Conservation (phyloP, 2,888 invertebrate species). For the Meiosimyza platycephala region DNA sequence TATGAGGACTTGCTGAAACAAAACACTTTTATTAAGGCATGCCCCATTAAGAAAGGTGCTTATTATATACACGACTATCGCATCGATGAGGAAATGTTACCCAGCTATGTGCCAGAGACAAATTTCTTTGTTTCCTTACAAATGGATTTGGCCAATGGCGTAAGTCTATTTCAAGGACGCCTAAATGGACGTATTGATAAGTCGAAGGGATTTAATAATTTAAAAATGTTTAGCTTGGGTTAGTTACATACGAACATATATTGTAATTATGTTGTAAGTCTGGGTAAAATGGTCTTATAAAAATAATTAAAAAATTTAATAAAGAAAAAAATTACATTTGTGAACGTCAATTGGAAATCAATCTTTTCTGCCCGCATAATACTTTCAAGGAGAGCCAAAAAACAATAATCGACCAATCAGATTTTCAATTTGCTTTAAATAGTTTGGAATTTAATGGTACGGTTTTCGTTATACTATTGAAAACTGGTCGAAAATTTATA, state of each 20-base stretch:
- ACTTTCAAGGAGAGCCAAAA: too few relatives aligned
- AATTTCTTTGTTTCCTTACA: conserved; percentile 51
- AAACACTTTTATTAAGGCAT: conserved; percentile 55
- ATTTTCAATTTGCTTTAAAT: too few relatives aligned
- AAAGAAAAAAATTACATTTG: too few relatives aligned
- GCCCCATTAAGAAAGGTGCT: conserved; percentile 56
- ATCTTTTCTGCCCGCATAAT: too few relatives aligned
- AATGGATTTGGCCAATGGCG: conserved; percentile 43
- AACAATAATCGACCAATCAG: too few relatives aligned
- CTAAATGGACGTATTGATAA: conserved; percentile 59
- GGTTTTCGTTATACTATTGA: too few relatives aligned
- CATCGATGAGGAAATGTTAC: conserved; percentile 60
- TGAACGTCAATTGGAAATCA: too few relatives aligned
- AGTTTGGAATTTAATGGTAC: too few relatives aligned
- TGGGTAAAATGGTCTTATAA: too few relatives aligned
- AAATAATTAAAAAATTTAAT: too few relatives aligned
- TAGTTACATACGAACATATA: conserved; percentile 37
- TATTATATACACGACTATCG: conserved; percentile 54
- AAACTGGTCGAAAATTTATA: too few relatives aligned
- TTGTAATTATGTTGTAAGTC: too few relatives aligned
- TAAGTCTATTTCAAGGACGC: conserved; percentile 49
- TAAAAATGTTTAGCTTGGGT: conserved; percentile 62
- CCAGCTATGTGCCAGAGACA: conserved; percentile 59
- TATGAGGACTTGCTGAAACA: conserved; percentile 57
- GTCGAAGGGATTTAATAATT: conserved; percentile 63